phyloP scores from a whole-genome alignment of 2,797 vertebrate species.

The Tokudaia tokunoshimensis region DNA sequence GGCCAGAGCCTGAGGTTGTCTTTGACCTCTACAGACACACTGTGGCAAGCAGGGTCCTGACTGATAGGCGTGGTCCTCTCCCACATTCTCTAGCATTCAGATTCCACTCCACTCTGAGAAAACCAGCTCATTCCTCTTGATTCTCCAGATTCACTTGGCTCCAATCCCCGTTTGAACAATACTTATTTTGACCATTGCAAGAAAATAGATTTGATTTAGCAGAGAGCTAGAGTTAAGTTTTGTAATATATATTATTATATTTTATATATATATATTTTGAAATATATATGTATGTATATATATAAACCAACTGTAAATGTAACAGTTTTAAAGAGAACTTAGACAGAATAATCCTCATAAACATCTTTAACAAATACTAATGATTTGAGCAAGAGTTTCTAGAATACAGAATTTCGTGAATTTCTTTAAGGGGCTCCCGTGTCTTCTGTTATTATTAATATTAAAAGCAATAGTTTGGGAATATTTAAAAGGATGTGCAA shows the following conservation, averaged over 20 bases:
- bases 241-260: background rate
- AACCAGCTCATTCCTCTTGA: background rate
- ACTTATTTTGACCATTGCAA: conserved; percentile 5
- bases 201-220: background rate
- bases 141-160: background rate
- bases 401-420: conserved; percentile 24
- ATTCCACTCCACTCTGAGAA: background rate
- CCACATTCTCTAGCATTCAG: background rate
- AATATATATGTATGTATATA: background rate
- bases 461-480: conserved; percentile 22
- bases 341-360: background rate
- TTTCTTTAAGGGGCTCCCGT: background rate
- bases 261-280: too few relatives aligned
- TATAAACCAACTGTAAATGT: background rate
- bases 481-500: background rate
- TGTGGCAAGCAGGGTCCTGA: background rate
- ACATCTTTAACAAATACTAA: background rate
- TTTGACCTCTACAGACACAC: background rate
- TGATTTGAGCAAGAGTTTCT: background rate
- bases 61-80: background rate
- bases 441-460: background rate
- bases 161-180: background rate
- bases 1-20: background rate
- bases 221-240: background rate
- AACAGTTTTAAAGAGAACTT: background rate